Percentiles rank a stretch among this genome's conserved stretches.
phyloP scores from a whole-genome alignment of 2,888 invertebrate genomes.

The Tiliacea aurago region DNA sequence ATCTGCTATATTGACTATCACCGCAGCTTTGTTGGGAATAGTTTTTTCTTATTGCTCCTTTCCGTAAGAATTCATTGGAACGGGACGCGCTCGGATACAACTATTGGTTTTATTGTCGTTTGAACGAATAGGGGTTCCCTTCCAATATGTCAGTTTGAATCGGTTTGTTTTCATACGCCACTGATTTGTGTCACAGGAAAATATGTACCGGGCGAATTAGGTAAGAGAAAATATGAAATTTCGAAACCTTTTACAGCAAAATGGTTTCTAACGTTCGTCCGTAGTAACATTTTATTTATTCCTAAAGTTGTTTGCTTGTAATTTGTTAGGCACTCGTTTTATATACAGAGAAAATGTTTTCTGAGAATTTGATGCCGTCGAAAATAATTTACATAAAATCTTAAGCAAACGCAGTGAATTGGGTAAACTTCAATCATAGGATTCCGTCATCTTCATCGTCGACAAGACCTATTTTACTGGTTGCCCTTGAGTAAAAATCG shows the following conservation, averaged over 20 bases:
- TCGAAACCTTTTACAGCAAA: slow-evolving; percentile 61
- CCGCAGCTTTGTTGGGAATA: slow-evolving; percentile 72
- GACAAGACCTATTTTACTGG: slow-evolving; percentile 43
- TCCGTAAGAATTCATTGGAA: slow-evolving; percentile 76
- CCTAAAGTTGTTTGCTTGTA: slow-evolving; percentile 69
- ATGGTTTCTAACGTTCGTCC: slow-evolving; percentile 55
- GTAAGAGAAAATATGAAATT: slow-evolving; percentile 62
- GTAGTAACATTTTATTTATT: slow-evolving; percentile 65
- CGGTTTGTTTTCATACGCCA: slow-evolving; percentile 72
- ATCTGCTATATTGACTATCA: slow-evolving; percentile 79
- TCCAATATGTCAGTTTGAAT: slow-evolving; percentile 72
- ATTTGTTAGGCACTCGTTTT: slow-evolving; percentile 69
- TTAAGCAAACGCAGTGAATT: slow-evolving; percentile 82
- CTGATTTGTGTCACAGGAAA: slow-evolving; percentile 67
- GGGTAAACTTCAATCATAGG: slow-evolving; percentile 83
- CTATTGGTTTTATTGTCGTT: slow-evolving; percentile 78
- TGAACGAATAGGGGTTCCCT: slow-evolving; percentile 68
- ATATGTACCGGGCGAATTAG: slow-evolving; percentile 59
- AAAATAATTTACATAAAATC: slow-evolving; percentile 83
- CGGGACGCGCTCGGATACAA: slow-evolving; percentile 72
- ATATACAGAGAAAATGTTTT: slow-evolving; percentile 69
- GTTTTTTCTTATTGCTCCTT: slow-evolving; percentile 79
- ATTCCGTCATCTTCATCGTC: slow-evolving; percentile 69
- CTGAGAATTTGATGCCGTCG: slow-evolving; percentile 68
- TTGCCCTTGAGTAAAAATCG: slow-evolving; percentile 41